A percentile compares a stretch with the other conserved stretches of the same genome.
phyloP scores from a whole-genome alignment of 2,113 vertebrate species.

The Gila orcuttii region DNA sequence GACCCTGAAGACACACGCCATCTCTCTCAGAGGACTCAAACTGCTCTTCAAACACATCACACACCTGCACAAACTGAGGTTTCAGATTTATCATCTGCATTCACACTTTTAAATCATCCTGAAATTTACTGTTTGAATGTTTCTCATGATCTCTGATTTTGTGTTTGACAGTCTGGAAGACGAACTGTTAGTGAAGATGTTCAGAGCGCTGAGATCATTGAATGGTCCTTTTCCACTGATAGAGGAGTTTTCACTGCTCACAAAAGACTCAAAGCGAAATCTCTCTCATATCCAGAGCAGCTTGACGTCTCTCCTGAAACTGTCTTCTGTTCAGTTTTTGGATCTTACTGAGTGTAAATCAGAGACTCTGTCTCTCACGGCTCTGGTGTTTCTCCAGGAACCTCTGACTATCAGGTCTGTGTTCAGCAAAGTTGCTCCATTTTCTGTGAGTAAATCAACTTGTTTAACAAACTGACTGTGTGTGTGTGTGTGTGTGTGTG shows the following conservation, averaged over 20 bases:
- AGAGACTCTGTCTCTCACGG: constrained; percentile 29
- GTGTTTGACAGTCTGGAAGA: neutral
- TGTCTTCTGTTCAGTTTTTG: constrained; percentile 40
- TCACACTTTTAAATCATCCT: neutral
- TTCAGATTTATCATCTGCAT: neutral
- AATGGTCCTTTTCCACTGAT: neutral
- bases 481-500: no score
- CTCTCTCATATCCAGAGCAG: constrained; percentile 26
- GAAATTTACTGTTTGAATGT: neutral
- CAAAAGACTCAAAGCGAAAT: neutral
- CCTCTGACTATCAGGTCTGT: constrained; percentile 43
- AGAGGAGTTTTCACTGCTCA: constrained; percentile 40
- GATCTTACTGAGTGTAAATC: constrained; percentile 43
- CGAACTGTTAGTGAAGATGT: constrained; percentile 26
- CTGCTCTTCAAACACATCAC: constrained; percentile 42
- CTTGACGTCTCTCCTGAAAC: constrained; percentile 44
- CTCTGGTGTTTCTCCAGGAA: constrained; percentile 40
- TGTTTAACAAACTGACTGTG: neutral
- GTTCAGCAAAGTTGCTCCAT: neutral
- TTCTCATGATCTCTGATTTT: neutral
- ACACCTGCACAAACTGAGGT: constrained; percentile 48
- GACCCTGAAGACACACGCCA: constrained; percentile 37
- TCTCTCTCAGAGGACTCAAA: constrained; percentile 45
- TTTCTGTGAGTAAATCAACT: neutral
- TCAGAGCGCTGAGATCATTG: constrained; percentile 22